phyloP scores from a whole-genome alignment of 2,888 invertebrate genomes.

The Clusia tigrina region DNA sequence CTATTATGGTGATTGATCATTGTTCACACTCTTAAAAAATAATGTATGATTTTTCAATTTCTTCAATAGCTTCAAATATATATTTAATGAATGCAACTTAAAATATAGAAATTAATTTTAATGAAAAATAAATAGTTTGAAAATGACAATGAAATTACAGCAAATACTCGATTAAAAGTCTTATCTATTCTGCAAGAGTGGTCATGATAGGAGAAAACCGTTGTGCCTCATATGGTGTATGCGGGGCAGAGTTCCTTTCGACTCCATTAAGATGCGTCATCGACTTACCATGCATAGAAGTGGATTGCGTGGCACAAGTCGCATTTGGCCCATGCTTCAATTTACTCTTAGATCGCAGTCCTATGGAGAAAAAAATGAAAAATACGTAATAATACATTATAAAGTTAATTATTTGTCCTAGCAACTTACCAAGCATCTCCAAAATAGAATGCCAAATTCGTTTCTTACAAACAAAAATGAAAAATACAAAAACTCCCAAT shows the following conservation, averaged over 20 bases:
- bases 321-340: constrained; percentile 35
- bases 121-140: too few species aligned
- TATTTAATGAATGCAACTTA: too few species aligned
- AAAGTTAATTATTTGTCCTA: constrained; percentile 11
- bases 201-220: too few species aligned
- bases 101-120: too few species aligned
- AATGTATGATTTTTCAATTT: too few species aligned
- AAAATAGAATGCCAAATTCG: constrained; percentile 71
- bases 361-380: constrained; percentile 11
- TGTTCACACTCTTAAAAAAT: too few species aligned
- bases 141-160: too few species aligned
- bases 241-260: constrained; percentile 42
- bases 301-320: constrained; percentile 46
- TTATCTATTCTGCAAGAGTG: too few species aligned
- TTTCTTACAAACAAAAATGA: constrained; percentile 75
- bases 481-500: constrained; percentile 77
- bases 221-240: too few species aligned
- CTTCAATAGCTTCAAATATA: too few species aligned
- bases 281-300: constrained; percentile 43
- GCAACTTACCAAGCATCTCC: constrained; percentile 68
- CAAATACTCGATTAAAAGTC: too few species aligned
- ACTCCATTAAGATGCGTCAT: constrained; percentile 43
- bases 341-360: constrained; percentile 31
- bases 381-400: constrained; percentile 24
- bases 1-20: too few species aligned